phyloP scores from a whole-genome alignment of 2,888 invertebrate genomes.

The Frankliniella intonsa region DNA sequence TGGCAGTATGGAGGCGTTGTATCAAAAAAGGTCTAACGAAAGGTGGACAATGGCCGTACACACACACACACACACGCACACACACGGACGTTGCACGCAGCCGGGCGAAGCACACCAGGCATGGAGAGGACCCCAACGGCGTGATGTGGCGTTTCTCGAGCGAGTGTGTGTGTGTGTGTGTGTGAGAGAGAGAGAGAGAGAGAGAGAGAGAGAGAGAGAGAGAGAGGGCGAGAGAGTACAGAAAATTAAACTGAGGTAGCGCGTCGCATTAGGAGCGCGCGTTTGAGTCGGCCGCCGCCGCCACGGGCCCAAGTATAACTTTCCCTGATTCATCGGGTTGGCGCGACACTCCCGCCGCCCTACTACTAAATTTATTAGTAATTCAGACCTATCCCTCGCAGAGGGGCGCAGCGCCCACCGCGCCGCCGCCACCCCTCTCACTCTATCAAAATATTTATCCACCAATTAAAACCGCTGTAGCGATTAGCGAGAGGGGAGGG shows the following conservation, averaged over 20 bases:
- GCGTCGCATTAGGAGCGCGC: not conserved
- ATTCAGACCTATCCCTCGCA: too few relatives aligned
- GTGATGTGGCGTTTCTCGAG: not conserved
- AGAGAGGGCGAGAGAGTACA: too few relatives aligned
- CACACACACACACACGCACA: slow-evolving; percentile 12
- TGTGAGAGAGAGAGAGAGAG: not conserved
- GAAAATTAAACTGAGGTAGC: not conserved
- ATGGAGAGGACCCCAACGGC: not conserved
- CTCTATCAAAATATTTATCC: not conserved
- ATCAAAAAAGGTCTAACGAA: slow-evolving; percentile 22
- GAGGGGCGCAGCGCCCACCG: not conserved
- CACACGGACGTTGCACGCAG: not conserved
- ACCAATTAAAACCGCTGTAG: not conserved
- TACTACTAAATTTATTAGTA: too few relatives aligned
- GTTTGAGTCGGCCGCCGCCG: not conserved
- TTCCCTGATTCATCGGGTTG: not conserved
- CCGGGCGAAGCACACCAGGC: not conserved
- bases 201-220: not conserved
- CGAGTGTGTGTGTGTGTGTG: not conserved
- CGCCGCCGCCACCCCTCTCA: not conserved
- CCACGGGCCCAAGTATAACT: too few relatives aligned
- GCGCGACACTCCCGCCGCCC: not conserved
- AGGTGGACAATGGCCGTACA: slow-evolving; percentile 14
- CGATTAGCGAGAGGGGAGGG: not conserved
- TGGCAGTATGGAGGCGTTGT: not conserved